Conservation (phyloP, 2,888 invertebrate genomes). For the Standfussiana lucernea region DNA sequence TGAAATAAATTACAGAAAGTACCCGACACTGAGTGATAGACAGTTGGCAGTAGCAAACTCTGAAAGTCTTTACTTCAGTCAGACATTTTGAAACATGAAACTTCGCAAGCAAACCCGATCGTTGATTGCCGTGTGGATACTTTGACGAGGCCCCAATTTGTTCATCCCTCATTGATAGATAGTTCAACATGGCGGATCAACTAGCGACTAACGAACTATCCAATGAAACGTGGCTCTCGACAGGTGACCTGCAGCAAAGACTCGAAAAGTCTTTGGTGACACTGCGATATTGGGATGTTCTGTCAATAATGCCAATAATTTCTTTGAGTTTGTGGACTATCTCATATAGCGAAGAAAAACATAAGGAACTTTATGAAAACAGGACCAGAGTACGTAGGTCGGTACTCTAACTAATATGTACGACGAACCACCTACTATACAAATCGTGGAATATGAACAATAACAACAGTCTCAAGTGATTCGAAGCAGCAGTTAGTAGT, state of each 20-base stretch:
- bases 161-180: not conserved
- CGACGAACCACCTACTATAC: not conserved
- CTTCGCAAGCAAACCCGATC: not conserved
- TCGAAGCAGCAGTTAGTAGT: slow-evolving; percentile 1
- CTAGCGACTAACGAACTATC: not conserved
- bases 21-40: not conserved
- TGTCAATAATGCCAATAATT: not conserved
- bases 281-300: not conserved
- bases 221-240: not conserved
- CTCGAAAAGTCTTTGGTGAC: not conserved
- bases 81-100: not conserved
- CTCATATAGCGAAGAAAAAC: not conserved
- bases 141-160: not conserved
- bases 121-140: not conserved
- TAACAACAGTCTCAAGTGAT: slow-evolving; percentile 5
- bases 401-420: not conserved
- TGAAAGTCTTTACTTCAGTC: no score
- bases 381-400: not conserved
- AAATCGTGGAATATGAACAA: not conserved
- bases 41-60: not conserved
- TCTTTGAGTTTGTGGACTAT: not conserved
- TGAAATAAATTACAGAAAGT: not conserved
- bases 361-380: not conserved
- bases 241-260: not conserved
- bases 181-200: slow-evolving; percentile 14